phyloP scores from a whole-genome alignment of 1,140 invertebrate species.

The Bombus pyrosoma region DNA sequence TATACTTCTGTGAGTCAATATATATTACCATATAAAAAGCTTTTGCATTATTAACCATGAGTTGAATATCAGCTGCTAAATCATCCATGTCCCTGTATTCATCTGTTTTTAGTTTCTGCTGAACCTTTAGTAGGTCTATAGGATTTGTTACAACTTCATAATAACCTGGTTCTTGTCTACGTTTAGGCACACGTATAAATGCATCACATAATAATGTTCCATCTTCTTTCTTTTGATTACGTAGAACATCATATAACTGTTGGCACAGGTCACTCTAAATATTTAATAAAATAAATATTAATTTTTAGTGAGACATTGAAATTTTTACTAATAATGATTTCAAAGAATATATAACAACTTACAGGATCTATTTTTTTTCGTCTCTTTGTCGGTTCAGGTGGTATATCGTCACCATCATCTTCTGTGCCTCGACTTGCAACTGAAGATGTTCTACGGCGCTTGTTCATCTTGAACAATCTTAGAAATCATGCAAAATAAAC shows the following conservation, averaged over 20 bases:
- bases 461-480: slow-evolving; percentile 83
- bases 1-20: slow-evolving; percentile 20
- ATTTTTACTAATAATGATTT: not conserved
- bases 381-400: slow-evolving; percentile 81
- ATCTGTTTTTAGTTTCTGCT: slow-evolving; percentile 98
- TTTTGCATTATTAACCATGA: slow-evolving; percentile 95
- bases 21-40: slow-evolving; percentile 92
- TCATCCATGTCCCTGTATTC: slow-evolving; percentile 96
- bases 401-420: slow-evolving; percentile 82
- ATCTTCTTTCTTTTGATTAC: slow-evolving; percentile 96
- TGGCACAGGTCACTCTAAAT: slow-evolving; percentile 92
- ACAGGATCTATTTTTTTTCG: slow-evolving; percentile 84
- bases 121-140: slow-evolving; percentile 96
- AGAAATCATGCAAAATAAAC: slow-evolving; percentile 42
- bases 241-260: slow-evolving; percentile 95
- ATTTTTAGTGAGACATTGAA: not conserved
- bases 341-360: slow-evolving; percentile 52
- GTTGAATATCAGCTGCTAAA: slow-evolving; percentile 92
- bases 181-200: slow-evolving; percentile 96
- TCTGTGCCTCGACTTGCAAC: slow-evolving; percentile 87
- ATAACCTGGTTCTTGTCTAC: slow-evolving; percentile 94
- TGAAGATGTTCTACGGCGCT: slow-evolving; percentile 87
- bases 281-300: slow-evolving; percentile 15
- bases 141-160: slow-evolving; percentile 96
- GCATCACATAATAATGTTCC: slow-evolving; percentile 95